phyloP scores from a whole-genome alignment of 2,113 vertebrate genomes.

The Onychostoma macrolepis region DNA sequence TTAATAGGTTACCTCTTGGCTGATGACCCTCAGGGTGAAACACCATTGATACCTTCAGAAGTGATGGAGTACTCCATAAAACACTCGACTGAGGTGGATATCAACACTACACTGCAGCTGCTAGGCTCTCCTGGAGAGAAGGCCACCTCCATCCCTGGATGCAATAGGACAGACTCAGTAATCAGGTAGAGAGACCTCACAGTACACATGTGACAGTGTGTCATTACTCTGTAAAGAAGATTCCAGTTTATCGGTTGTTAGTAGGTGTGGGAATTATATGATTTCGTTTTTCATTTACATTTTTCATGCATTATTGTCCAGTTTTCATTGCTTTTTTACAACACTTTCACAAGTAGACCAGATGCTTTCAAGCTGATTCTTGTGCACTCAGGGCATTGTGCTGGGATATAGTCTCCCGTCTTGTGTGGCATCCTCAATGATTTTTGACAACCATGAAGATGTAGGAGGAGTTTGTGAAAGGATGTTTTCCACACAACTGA shows the following conservation, averaged over 20 bases:
- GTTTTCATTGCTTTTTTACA: not conserved
- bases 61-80: slow-evolving; percentile 99
- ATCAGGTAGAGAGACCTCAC: slow-evolving; percentile 84
- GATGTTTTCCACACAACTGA: not conserved
- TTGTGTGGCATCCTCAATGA: not conserved
- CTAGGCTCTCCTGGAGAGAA: slow-evolving; percentile 97
- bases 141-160: slow-evolving; percentile 96
- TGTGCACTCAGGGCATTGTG: not conserved
- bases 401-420: not conserved
- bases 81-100: slow-evolving; percentile 96
- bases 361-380: not conserved
- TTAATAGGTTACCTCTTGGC: slow-evolving; percentile 94
- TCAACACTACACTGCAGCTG: slow-evolving; percentile 97
- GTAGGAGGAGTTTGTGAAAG: not conserved
- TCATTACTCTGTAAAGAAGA: not conserved
- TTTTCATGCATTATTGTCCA: not conserved
- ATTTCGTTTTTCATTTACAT: not conserved
- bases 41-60: slow-evolving; percentile 95
- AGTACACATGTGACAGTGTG: not conserved
- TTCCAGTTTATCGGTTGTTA: slow-evolving; percentile 3
- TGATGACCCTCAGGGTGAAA: slow-evolving; percentile 98
- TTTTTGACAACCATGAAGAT: not conserved
- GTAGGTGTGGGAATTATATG: not conserved
- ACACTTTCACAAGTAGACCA: not conserved
- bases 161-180: slow-evolving; percentile 96